Base-by-base conservation (phyloP, 2,888 invertebrate genomes). In the Drymonia ruficornis region DNA sequence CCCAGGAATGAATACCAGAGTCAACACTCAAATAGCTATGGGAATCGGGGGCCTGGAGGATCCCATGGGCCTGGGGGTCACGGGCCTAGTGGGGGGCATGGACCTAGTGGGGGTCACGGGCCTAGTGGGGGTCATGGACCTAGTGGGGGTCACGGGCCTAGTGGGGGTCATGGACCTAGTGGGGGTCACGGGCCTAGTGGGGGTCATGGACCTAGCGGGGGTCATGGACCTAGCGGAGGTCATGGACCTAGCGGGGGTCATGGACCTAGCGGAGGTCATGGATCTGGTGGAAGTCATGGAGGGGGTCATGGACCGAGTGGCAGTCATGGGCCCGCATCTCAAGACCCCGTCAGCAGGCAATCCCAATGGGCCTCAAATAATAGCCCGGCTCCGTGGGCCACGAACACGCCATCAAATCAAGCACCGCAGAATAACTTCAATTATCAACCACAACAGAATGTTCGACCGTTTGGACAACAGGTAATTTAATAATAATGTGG, bases 321-420 rank as follows among this genome's bases (percentile, higher is more conserved):
- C 13, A 8, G 18, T 23, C 18, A 55, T 38, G 47, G 55, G 1
- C 31, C 52, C 11, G 34, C 8, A 9, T 46, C 49, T 0, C 54
- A 55, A 45, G 47, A 53, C 1, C 31, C 52, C 11, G 31, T 54
- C 8, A 64, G 63, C 44, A 52, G 66, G 12, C 63, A 69, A 31
- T 54, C 65, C 4, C 64, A 70, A 1, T 81, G 81, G 80, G 56
- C 40, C 8, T 23, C 59, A 19, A 72, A 65, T 15, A 65, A 61
- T 0, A 55, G 29, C 19, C 40, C 56, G 5, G 58, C 16, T 8
- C 65, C 63, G 18, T 70, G 70, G 70, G 49, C 28, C 42, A 28
- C 50, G 1, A 62, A 56, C 28, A 1, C 59, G 12, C 13, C 64
- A 29, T 48, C 18, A 4, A 0, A 61, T 36, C 66, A 65, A 38